These are phyloP conservation scores for Syngnathoides biaculeatus DNA, from an alignment of 2,113 vertebrate genomes.

Conservation along the genomic window DNA sequence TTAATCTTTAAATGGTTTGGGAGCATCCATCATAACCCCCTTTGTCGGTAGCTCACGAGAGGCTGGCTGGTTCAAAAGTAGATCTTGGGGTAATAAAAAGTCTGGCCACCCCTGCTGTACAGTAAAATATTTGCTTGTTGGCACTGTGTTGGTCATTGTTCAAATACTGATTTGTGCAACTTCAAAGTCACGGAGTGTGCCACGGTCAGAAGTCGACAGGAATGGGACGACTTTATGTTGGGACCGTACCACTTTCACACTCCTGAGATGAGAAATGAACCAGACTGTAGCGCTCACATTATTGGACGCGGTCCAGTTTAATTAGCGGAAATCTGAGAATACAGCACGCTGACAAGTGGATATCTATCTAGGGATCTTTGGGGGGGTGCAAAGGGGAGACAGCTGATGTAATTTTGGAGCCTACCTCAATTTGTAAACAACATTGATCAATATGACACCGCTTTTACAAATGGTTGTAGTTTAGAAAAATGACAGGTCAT, in stretches of 20 bases:
- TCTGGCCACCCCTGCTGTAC: too few relatives aligned
- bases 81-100: too few relatives aligned
- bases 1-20: too few relatives aligned
- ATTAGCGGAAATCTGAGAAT: conserved; percentile 61
- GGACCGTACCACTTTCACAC: conserved; percentile 30
- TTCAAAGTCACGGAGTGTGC: background rate
- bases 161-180: too few relatives aligned
- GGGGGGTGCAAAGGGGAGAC: conserved; percentile 25
- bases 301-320: conserved; percentile 69
- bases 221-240: conserved; percentile 24
- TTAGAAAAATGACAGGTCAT: conserved; percentile 67
- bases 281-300: conserved; percentile 44
- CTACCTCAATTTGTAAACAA: conserved; percentile 71
- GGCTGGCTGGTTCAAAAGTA: too few relatives aligned
- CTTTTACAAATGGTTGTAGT: conserved; percentile 59
- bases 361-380: conserved; percentile 49
- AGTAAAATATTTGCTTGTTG: too few relatives aligned
- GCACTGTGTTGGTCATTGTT: too few relatives aligned
- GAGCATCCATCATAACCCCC: too few relatives aligned
- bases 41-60: too few relatives aligned
- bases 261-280: conserved; percentile 48
- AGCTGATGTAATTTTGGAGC: conserved; percentile 65
- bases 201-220: background rate
- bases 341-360: conserved; percentile 35
- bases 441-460: conserved; percentile 61